Conservation (phyloP, 1,140 invertebrate genomes). For the Homarus americanus region DNA sequence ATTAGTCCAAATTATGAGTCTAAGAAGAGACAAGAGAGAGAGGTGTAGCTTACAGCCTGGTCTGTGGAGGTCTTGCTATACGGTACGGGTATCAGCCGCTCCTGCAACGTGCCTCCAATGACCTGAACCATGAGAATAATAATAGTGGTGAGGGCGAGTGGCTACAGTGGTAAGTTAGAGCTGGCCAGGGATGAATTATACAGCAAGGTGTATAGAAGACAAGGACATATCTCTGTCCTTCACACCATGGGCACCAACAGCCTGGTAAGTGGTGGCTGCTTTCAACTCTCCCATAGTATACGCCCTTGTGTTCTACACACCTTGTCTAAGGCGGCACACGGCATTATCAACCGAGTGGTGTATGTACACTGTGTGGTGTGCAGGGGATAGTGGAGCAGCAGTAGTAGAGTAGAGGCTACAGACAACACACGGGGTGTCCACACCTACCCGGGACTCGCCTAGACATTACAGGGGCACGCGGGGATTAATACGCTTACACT, state of each 20-base stretch:
- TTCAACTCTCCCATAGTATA: conserved; percentile 52
- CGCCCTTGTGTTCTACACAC: conserved; percentile 73
- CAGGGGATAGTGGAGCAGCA: conserved; percentile 73
- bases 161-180: conserved; percentile 73
- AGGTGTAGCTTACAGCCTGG: conserved; percentile 95
- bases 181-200: conserved; percentile 73
- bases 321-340: conserved; percentile 66
- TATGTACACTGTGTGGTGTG: conserved; percentile 73
- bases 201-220: conserved; percentile 70
- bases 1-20: conserved; percentile 76
- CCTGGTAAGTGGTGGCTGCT: conserved; percentile 48
- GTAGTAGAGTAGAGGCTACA: conserved; percentile 72
- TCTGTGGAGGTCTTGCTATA: conserved; percentile 99
- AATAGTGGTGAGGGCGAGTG: conserved; percentile 72
- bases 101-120: conserved; percentile 99
- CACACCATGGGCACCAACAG: conserved; percentile 38
- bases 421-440: conserved; percentile 72
- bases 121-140: conserved; percentile 76
- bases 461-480: conserved; percentile 73
- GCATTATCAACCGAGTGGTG: conserved; percentile 65
- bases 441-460: conserved; percentile 72
- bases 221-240: conserved; percentile 54
- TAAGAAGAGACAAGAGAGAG: conserved; percentile 77
- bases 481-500: conserved; percentile 73
- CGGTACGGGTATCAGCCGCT: conserved; percentile 98